Evolutionary conservation across 2,797 vertebrate genomes (phyloP).

Genomic region (Gymnodraco acuticeps): DNA sequence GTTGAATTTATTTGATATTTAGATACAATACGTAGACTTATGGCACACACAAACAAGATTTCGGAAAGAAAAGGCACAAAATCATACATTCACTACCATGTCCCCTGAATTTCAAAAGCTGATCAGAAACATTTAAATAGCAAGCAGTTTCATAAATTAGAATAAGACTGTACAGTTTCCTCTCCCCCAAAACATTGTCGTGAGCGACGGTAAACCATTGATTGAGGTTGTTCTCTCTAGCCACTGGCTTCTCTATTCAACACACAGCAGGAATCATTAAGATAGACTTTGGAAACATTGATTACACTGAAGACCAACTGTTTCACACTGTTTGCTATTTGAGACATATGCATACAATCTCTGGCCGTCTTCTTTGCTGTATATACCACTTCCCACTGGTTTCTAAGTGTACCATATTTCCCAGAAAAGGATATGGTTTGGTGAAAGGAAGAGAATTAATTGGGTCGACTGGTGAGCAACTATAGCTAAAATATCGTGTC

Average conservation of each 20-base stretch:
- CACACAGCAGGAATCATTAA: conserved; percentile 46
- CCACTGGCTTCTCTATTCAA: conserved; percentile 25
- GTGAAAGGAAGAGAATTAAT: conserved; percentile 1
- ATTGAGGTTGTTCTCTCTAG: conserved; percentile 43
- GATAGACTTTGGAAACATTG: conserved; percentile 36
- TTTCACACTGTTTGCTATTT: conserved; percentile 15
- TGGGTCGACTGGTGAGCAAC: conserved; percentile 43
- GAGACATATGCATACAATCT: background rate
- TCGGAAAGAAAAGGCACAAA: conserved; percentile 70
- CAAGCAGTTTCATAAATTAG: conserved; percentile 51
- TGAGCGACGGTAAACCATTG: conserved; percentile 38
- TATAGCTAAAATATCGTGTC: conserved; percentile 16
- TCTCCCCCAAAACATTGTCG: conserved; percentile 22
- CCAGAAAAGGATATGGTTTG: conserved; percentile 12
- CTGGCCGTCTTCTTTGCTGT: conserved; percentile 3
- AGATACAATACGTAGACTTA: conserved; percentile 67
- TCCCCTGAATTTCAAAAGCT: conserved; percentile 77
- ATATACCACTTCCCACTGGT: conserved; percentile 8
- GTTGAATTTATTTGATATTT: conserved; percentile 78
- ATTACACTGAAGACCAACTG: conserved; percentile 30
- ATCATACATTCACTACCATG: conserved; percentile 74
- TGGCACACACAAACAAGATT: conserved; percentile 61
- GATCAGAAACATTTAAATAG: conserved; percentile 69
- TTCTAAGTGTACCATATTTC: conserved; percentile 20
- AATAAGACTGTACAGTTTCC: conserved; percentile 48